Base-by-base conservation (phyloP, 2,797 vertebrate species). In the Macropus fuliginosus region DNA sequence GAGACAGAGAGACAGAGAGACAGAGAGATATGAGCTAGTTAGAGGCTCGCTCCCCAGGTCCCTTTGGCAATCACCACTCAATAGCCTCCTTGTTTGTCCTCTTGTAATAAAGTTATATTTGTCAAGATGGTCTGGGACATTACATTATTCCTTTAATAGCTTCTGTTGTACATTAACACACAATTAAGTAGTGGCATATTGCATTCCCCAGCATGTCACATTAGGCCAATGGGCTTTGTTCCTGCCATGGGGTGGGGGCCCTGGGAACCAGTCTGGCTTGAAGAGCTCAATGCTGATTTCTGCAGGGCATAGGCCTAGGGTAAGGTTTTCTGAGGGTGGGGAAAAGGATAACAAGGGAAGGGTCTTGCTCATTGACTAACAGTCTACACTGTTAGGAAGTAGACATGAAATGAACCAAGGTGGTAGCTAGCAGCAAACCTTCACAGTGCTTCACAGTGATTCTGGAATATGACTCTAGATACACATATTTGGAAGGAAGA, bases 31-130 rank as follows among this genome's bases (percentile, higher is more conserved):
- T 66, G 12, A 57, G 59, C 28, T 62, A 34, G 59, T 34, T 66
- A 66, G 59, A 66, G 31, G 31, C 13, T 81, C 8, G 12, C 89
- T 52, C 50, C 89, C 89, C 52, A 54, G 54, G 89, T 90, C 89
- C 89, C 89, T 54, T 90, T 90, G 46, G 89, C 89, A 52, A 90
- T 52, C 89, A 52, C 89, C 54, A 5, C 3, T 29, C 59, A 81
- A 56, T n/a, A 55, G 52, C 40, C 66, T 66, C 56, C 66, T 87
- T 87, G 92, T 89, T 56, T 93, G n/a, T 56, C 40, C 66, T 93
- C 92, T 54, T n/a, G 50, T 93, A 93, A 55, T 56, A 56, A 56
- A 56, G 54, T 81, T 56, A 46, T 55, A 81, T 81, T 93, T 93
- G 92, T 62, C 54, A 29, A 81, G 92, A 93, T 40, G 13, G 92